A percentile compares a stretch with the other conserved stretches of the same genome.
phyloP scores from a whole-genome alignment of 2,113 vertebrate genomes.

The Acrocephalus kingi region DNA sequence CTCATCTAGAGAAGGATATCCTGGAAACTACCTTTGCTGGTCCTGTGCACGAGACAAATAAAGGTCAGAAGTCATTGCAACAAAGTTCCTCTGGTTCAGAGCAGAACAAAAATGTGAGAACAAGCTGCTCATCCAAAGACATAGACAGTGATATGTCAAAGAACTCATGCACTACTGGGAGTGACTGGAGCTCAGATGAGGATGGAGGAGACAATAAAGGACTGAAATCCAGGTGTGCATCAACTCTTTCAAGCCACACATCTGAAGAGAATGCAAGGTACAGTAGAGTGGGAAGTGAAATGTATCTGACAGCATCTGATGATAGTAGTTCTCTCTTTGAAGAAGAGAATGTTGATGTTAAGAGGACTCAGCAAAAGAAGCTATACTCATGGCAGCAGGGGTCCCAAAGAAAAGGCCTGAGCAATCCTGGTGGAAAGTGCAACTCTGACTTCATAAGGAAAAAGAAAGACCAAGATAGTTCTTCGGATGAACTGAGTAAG shows the following conservation, averaged over 20 bases:
- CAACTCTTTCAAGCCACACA: conserved; percentile 77
- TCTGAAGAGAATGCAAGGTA: conserved; percentile 77
- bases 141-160: conserved; percentile 56
- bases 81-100: conserved; percentile 55
- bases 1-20: conserved; percentile 75
- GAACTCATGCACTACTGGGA: conserved; percentile 68
- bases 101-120: conserved; percentile 51
- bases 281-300: conserved; percentile 83
- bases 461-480: conserved; percentile 77
- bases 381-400: conserved; percentile 77
- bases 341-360: conserved; percentile 81
- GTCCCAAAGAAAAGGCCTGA: conserved; percentile 71
- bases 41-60: conserved; percentile 49
- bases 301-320: conserved; percentile 89
- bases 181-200: conserved; percentile 82
- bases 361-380: conserved; percentile 72
- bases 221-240: conserved; percentile 72
- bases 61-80: conserved; percentile 57
- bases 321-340: conserved; percentile 93
- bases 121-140: conserved; percentile 57
- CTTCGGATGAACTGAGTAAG: conserved; percentile 89
- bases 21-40: conserved; percentile 65
- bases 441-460: conserved; percentile 55
- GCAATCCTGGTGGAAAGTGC: conserved; percentile 48
- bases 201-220: conserved; percentile 66